Evolutionary conservation across 2,888 invertebrate genomes (phyloP).

Genomic region (Cheilosia vulpina): DNA sequence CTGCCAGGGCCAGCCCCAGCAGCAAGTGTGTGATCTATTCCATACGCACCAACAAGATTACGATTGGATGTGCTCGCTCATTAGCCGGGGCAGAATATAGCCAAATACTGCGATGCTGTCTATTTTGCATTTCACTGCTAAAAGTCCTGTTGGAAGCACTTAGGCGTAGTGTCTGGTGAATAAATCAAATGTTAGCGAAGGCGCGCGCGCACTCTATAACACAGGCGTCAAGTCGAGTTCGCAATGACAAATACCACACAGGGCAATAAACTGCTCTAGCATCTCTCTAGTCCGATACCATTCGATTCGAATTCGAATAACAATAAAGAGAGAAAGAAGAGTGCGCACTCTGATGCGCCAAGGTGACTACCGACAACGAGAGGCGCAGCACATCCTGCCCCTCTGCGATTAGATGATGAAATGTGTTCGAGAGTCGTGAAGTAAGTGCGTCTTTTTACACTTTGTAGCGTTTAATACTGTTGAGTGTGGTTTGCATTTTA

Average conservation of each 20-base stretch:
- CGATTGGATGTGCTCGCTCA: constrained; percentile 43
- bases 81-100: constrained; percentile 20
- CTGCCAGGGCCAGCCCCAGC: constrained; percentile 32
- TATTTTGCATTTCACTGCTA: constrained; percentile 9
- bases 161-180: constrained; percentile 43
- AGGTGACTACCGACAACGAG: constrained; percentile 6
- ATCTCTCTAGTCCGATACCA: neutral
- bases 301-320: constrained; percentile 5
- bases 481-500: constrained; percentile 9
- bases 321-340: neutral
- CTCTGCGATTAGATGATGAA: constrained; percentile 7
- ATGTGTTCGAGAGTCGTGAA: constrained; percentile 9
- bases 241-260: constrained; percentile 53
- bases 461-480: constrained; percentile 2
- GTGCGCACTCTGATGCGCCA: constrained; percentile 7
- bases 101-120: constrained; percentile 11
- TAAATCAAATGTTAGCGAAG: constrained; percentile 53
- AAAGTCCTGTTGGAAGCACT: constrained; percentile 49
- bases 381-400: neutral
- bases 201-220: neutral
- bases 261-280: constrained; percentile 41
- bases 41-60: constrained; percentile 54
- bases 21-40: constrained; percentile 58
- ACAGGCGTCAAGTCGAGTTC: constrained; percentile 37
- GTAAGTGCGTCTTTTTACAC: constrained; percentile 15